These are phyloP conservation scores for Battus philenor DNA, from an alignment of 1,140 invertebrate genomes.

Conservation along the genomic window DNA sequence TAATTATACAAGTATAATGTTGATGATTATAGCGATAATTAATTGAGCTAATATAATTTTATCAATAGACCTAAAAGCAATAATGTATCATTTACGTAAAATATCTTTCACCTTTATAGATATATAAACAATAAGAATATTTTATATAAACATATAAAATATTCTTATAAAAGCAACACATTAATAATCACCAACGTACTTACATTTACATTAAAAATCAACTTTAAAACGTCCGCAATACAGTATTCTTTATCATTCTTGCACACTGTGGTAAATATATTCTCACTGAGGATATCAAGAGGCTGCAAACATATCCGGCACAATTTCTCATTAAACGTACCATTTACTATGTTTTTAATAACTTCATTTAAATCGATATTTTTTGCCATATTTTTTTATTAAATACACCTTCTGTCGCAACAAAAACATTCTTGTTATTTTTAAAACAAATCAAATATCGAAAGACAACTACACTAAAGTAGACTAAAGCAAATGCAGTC, in stretches of 20 bases:
- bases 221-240: conserved; percentile 44
- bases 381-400: conserved; percentile 31
- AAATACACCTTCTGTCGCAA: not conserved
- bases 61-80: too few relatives aligned
- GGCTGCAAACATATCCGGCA: conserved; percentile 51
- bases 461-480: not conserved
- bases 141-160: too few relatives aligned
- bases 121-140: too few relatives aligned
- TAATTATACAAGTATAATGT: too few relatives aligned
- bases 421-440: conserved; percentile 16
- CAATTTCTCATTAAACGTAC: conserved; percentile 43
- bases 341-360: conserved; percentile 52
- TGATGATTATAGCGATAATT: too few relatives aligned
- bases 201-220: conserved; percentile 48
- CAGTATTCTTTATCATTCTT: conserved; percentile 49
- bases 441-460: not conserved
- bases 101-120: too few relatives aligned
- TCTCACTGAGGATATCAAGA: conserved; percentile 34
- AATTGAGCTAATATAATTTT: too few relatives aligned
- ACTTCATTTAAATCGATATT: conserved; percentile 39
- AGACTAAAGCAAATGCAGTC: conserved; percentile 6
- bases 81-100: too few relatives aligned
- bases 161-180: too few relatives aligned
- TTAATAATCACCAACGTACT: conserved; percentile 10
- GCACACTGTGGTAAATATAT: conserved; percentile 48